Evolutionary conservation across 64 coral and sea anemone genomes (phyloP).

Genomic region (Catalaphyllia jardinei): DNA sequence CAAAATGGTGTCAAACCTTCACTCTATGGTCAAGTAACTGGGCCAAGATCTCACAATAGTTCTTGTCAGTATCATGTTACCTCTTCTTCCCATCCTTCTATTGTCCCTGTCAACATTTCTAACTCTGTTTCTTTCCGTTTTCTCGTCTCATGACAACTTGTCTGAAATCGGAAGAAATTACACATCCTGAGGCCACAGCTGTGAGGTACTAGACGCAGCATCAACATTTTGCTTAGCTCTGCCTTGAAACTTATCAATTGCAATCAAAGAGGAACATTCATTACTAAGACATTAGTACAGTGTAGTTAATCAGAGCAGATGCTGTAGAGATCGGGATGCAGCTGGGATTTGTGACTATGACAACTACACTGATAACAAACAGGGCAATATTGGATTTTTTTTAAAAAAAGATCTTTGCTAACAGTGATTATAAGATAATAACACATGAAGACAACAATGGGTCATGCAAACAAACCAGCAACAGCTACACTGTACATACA

Average conservation of each 20-base stretch:
- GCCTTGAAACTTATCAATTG: background rate
- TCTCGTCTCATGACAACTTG: slow-evolving; percentile 96
- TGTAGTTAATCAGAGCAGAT: background rate
- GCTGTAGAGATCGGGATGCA: background rate
- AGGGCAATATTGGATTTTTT: background rate
- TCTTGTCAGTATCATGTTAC: slow-evolving; percentile 27
- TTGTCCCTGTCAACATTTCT: slow-evolving; percentile 95
- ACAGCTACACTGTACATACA: too few relatives aligned
- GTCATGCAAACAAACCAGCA: too few relatives aligned
- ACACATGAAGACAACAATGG: too few relatives aligned
- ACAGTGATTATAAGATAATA: background rate
- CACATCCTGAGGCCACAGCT: background rate
- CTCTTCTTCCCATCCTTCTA: slow-evolving; percentile 96
- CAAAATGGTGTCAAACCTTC: background rate
- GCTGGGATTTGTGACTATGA: background rate
- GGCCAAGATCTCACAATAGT: background rate
- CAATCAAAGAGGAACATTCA: background rate
- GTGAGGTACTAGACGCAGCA: background rate
- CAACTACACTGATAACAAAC: background rate
- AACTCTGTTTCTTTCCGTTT: slow-evolving; percentile 97
- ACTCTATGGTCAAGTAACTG: background rate
- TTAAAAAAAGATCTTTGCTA: background rate
- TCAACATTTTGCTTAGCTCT: background rate
- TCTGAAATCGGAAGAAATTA: slow-evolving; percentile 55
- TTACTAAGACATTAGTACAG: background rate